Percentiles rank a stretch among this genome's conserved stretches.
Evolutionary conservation across 2,888 invertebrate genomes (phyloP).

Genomic region (Ellobium chinense): DNA sequence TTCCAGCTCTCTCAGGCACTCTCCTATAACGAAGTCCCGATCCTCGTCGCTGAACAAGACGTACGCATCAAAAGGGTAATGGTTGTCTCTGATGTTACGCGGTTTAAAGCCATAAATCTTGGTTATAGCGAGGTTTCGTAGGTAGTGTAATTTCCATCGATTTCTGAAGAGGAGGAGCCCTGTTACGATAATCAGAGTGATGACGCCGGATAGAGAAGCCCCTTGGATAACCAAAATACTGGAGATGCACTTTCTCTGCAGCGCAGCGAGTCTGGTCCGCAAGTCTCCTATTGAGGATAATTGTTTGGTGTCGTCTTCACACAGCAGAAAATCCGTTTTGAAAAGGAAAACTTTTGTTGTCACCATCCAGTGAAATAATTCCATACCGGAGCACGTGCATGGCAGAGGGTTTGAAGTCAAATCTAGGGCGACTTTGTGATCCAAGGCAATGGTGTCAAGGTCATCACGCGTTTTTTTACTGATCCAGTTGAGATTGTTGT

Average conservation of each 20-base stretch:
- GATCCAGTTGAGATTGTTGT: constrained; percentile 15
- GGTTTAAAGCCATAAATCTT: neutral
- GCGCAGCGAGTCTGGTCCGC: neutral
- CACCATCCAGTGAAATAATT: constrained; percentile 5
- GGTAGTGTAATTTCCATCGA: constrained; percentile 19
- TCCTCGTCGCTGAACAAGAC: constrained; percentile 20
- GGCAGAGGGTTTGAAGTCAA: constrained; percentile 6
- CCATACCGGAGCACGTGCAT: neutral
- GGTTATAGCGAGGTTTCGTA: neutral
- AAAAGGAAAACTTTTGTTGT: neutral
- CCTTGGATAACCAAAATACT: neutral
- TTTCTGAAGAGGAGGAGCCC: neutral
- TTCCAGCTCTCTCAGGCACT: constrained; percentile 31
- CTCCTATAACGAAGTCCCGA: constrained; percentile 13
- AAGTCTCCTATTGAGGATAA: neutral
- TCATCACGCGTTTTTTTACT: neutral
- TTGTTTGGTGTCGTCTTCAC: neutral
- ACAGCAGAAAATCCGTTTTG: neutral
- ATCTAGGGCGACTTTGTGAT: neutral
- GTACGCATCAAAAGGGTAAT: constrained; percentile 36
- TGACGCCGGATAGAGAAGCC: neutral
- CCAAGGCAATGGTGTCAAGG: constrained; percentile 12
- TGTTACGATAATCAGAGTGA: neutral
- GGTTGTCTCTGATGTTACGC: neutral
- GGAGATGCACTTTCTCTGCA: neutral